Conservation (phyloP, 2,797 vertebrate species). For the Scyliorhinus canicula region DNA sequence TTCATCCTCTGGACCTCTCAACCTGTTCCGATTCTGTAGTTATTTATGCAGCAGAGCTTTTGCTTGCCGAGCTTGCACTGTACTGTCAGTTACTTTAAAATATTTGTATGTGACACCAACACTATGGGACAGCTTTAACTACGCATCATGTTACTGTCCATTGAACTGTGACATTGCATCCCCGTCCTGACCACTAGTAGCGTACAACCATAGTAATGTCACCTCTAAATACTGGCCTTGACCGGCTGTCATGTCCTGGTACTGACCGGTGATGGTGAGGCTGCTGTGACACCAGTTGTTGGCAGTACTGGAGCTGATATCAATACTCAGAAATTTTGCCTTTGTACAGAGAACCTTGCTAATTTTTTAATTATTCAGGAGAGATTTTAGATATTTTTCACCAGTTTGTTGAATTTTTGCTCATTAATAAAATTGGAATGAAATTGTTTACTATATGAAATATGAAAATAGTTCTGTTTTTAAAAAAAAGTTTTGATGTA, state of each 20-base stretch:
- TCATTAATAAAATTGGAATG: constrained; percentile 19
- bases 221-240: not conserved
- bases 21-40: not conserved
- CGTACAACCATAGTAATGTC: not conserved
- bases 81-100: not conserved
- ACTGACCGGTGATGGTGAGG: not conserved
- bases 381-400: constrained; percentile 31
- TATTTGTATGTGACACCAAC: not conserved
- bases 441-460: constrained; percentile 14
- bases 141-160: not conserved
- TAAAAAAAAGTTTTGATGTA: not conserved
- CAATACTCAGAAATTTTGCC: not conserved
- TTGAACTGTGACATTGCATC: not conserved
- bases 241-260: not conserved
- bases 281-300: not conserved
- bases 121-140: not conserved
- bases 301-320: not conserved
- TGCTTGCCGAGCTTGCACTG: not conserved
- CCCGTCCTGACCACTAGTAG: not conserved
- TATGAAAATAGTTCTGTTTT: not conserved
- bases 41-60: not conserved
- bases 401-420: constrained; percentile 35
- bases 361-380: not conserved
- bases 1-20: not conserved
- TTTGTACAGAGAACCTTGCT: not conserved